Percentiles rank a stretch among this genome's conserved stretches.
Evolutionary conservation across 2,113 vertebrate genomes (phyloP).

Genomic region (Brachyistius frenatus): DNA sequence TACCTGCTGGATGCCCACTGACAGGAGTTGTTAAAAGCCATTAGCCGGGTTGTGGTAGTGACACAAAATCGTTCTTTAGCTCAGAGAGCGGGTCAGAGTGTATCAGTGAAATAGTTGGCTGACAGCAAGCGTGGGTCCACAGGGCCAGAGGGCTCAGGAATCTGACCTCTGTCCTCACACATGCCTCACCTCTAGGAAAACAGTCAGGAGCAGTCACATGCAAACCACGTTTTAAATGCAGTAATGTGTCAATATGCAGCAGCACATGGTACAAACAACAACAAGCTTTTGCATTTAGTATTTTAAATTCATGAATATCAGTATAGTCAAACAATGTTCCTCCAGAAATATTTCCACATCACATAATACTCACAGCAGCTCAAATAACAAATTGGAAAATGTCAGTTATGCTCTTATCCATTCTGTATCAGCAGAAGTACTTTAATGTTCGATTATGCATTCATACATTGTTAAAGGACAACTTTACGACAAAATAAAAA

Average conservation of each 20-base stretch:
- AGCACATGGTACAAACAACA: not conserved
- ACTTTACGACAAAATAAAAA: slow-evolving; percentile 3
- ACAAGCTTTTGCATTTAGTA: no score
- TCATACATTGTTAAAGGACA: not conserved
- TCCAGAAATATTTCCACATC: no score
- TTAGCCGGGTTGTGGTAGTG: slow-evolving; percentile 9
- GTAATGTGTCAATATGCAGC: not conserved
- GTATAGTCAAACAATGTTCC: no score
- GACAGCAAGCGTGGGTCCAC: slow-evolving; percentile 43
- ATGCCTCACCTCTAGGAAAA: slow-evolving; percentile 27
- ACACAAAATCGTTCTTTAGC: slow-evolving; percentile 32
- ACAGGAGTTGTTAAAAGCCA: slow-evolving; percentile 19
- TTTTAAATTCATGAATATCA: no score
- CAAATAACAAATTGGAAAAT: no score
- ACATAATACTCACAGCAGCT: no score
- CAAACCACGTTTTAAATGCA: not conserved
- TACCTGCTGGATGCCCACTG: slow-evolving; percentile 10
- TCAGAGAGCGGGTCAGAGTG: slow-evolving; percentile 49
- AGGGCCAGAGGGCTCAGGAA: slow-evolving; percentile 35
- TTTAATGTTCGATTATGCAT: not conserved
- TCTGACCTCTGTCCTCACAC: slow-evolving; percentile 60
- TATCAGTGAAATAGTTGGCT: slow-evolving; percentile 57
- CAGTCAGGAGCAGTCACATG: not conserved
- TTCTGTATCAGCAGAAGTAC: not conserved
- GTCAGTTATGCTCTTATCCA: no score